A percentile compares a stretch with the other conserved stretches of the same genome.
phyloP scores from a whole-genome alignment of 2,113 vertebrate genomes.

The Odontesthes bonariensis region DNA sequence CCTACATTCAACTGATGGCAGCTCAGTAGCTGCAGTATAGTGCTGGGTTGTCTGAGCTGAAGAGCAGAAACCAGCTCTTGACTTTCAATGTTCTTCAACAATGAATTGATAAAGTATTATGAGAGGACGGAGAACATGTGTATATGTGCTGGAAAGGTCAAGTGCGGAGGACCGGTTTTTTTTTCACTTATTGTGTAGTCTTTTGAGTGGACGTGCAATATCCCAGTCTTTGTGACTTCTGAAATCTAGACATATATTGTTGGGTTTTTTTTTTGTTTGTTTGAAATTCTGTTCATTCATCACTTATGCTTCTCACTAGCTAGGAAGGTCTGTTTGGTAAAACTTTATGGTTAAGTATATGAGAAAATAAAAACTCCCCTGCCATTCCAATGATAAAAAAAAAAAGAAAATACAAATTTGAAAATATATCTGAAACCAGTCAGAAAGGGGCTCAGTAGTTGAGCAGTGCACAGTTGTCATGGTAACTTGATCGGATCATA shows the following conservation, averaged over 20 bases:
- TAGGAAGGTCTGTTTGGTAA: too few species aligned
- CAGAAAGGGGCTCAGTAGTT: neutral
- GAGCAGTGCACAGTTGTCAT: neutral
- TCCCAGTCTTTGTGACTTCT: neutral
- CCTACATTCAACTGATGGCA: conserved; percentile 38
- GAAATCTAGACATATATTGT: neutral
- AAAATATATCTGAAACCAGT: too few species aligned
- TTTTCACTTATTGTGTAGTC: neutral
- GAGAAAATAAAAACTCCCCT: neutral
- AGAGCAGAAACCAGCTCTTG: conserved; percentile 13
- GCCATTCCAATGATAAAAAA: neutral
- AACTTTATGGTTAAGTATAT: too few species aligned
- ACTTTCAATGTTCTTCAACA: conserved; percentile 29
- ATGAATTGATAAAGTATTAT: conserved; percentile 2
- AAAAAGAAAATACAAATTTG: neutral
- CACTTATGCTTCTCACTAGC: too few species aligned
- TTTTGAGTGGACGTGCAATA: neutral
- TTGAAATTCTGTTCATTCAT: neutral
- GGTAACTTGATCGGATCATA: neutral
- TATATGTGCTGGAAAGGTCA: neutral
- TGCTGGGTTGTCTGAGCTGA: conserved; percentile 17
- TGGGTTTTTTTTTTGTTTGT: neutral
- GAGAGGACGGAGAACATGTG: neutral
- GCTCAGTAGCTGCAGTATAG: conserved; percentile 30
- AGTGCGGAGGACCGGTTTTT: neutral